Percentiles rank a stretch among this genome's conserved stretches.
Evolutionary conservation across 2,797 vertebrate species (phyloP).

Genomic region (Gadopsis marmoratus): DNA sequence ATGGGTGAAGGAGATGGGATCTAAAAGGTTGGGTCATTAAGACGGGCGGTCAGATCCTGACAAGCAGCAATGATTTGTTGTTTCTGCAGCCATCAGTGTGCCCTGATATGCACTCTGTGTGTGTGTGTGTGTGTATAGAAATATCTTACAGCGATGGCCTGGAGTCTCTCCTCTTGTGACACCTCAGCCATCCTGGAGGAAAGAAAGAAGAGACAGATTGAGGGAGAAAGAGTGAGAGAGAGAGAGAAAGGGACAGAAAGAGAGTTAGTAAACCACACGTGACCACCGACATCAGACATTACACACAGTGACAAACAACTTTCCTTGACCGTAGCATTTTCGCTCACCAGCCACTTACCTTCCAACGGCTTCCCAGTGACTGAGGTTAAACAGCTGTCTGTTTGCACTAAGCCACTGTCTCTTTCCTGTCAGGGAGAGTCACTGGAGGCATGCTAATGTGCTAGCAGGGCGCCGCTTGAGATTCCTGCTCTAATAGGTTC

Average conservation of each 20-base stretch:
- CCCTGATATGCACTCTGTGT: conserved; percentile 44
- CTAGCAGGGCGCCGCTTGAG: conserved; percentile 69
- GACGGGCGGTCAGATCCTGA: conserved; percentile 55
- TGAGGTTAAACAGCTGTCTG: conserved; percentile 64
- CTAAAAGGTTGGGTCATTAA: conserved; percentile 77
- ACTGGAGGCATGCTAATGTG: conserved; percentile 72
- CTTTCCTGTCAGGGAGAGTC: conserved; percentile 57
- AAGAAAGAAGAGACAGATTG: conserved; percentile 36
- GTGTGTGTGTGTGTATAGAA: conserved; percentile 6
- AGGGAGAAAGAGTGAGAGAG: conserved; percentile 28
- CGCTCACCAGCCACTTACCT: conserved; percentile 38
- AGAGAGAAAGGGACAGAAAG: conserved; percentile 25
- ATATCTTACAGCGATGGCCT: conserved; percentile 94
- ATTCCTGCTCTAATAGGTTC: conserved; percentile 82
- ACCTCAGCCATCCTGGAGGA: conserved; percentile 89
- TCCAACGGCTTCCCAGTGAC: conserved; percentile 49
- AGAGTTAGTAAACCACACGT: conserved; percentile 24
- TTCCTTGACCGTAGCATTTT: conserved; percentile 5
- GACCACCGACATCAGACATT: conserved; percentile 20
- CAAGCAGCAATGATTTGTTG: conserved; percentile 58
- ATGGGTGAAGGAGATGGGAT: conserved; percentile 68
- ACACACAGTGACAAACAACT: conserved; percentile 32
- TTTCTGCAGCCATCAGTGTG: conserved; percentile 36
- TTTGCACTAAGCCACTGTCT: conserved; percentile 60
- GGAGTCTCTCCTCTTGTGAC: conserved; percentile 94